Percentiles rank a stretch among this genome's conserved stretches.
phyloP scores from a whole-genome alignment of 1,140 invertebrate species.

The Octopus bimaculoides region DNA sequence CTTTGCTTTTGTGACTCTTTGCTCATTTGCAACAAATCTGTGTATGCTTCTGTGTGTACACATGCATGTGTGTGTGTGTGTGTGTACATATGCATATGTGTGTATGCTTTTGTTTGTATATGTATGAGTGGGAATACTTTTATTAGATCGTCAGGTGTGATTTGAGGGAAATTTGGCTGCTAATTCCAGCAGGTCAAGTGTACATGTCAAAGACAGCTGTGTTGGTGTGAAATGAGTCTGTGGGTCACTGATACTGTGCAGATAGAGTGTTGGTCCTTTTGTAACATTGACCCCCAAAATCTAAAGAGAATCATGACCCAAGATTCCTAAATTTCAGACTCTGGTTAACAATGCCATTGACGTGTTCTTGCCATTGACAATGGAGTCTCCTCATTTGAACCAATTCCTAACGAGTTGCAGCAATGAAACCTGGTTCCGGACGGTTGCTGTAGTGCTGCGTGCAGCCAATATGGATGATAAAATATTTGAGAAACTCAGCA shows the following conservation, averaged over 20 bases:
- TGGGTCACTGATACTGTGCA: too few relatives aligned
- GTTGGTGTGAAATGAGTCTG: too few relatives aligned
- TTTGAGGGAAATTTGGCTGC: too few relatives aligned
- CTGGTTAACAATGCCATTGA: constrained; percentile 40
- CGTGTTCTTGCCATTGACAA: constrained; percentile 53
- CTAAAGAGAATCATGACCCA: too few relatives aligned
- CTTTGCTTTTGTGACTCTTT: not conserved
- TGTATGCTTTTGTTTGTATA: not conserved
- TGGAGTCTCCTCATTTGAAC: constrained; percentile 47
- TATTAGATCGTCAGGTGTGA: too few relatives aligned
- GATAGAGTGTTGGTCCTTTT: too few relatives aligned
- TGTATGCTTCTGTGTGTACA: not conserved
- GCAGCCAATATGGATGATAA: constrained; percentile 46
- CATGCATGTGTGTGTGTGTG: not conserved
- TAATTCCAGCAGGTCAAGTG: too few relatives aligned
- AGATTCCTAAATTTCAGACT: constrained; percentile 20
- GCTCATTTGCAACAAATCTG: not conserved
- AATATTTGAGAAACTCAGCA: constrained; percentile 53
- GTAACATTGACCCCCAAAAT: too few relatives aligned
- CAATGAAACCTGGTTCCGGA: constrained; percentile 53
- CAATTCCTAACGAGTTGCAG: constrained; percentile 53
- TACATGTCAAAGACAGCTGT: too few relatives aligned
- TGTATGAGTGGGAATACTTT: not conserved
- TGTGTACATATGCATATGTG: not conserved
- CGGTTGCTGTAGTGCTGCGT: constrained; percentile 50